These are phyloP conservation scores for Caranx melampygus DNA, from an alignment of 2,113 vertebrate genomes.

Conservation along the genomic window DNA sequence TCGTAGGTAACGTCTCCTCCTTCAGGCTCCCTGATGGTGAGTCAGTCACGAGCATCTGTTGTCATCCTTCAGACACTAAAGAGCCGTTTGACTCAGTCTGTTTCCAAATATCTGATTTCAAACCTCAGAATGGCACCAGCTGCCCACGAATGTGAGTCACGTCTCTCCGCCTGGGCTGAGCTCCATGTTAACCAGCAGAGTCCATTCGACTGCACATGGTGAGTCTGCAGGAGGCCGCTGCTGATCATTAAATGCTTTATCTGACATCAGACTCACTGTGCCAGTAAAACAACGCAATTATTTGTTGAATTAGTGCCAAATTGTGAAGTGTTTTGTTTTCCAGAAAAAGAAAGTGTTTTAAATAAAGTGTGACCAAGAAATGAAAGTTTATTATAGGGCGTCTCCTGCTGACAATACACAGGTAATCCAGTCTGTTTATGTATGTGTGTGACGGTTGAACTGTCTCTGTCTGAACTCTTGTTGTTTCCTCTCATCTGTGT, in stretches of 20 bases:
- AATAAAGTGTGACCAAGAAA: no score
- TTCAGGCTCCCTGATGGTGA: constrained; percentile 66
- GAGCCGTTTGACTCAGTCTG: background rate
- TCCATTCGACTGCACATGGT: constrained; percentile 60
- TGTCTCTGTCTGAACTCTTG: background rate
- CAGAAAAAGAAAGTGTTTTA: no score
- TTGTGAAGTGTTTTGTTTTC: no score
- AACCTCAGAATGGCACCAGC: constrained; percentile 68
- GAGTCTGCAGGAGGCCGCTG: constrained; percentile 30
- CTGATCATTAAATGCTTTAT: background rate
- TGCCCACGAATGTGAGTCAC: constrained; percentile 55
- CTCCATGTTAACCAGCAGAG: constrained; percentile 58
- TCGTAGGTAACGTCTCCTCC: constrained; percentile 62
- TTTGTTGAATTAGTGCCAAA: no score
- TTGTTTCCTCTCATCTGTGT: background rate
- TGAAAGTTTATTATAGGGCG: no score
- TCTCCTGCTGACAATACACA: no score
- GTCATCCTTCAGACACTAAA: background rate
- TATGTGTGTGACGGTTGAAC: no score
- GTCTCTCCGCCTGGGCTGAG: constrained; percentile 54
- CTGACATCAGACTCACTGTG: background rate
- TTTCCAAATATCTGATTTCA: constrained; percentile 31
- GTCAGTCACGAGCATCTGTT: constrained; percentile 33
- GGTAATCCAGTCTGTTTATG: no score
- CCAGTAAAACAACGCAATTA: no score